Evolutionary conservation across 2,113 vertebrate species (phyloP), one percentile per base, ranked within the genome.

Genomic region (Sylvilagus bachmani): DNA sequence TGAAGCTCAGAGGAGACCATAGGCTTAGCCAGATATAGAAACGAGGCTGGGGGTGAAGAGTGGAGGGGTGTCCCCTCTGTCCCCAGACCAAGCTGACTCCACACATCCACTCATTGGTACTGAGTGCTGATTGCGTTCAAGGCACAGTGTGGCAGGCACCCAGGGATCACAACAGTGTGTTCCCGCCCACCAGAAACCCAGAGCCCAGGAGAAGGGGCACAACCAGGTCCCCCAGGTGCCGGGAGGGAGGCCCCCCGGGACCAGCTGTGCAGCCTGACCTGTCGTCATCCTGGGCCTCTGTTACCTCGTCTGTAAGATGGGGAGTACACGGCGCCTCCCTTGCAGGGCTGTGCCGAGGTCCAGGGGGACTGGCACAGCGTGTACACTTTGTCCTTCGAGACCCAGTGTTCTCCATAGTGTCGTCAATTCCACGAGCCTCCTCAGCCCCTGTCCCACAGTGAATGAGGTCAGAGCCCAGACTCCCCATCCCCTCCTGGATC

Each of bases 151-250:
- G 44, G 44, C 36, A 71, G 61, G 55, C 38, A 13, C 61, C 12
- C 71, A 44, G 44, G 13, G 22, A 29, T 33, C 1, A 4, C 31
- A 4, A 17, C 3, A n/a, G 21, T 27, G n/a, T n/a, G 16, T 33
- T 14, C 21, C 22, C 1, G 4, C 44, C 27, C 0, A 0, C 36
- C 38, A 38, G 69, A 53, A 62, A 13, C 64, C 55, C 36, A 36
- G 83, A 71, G 24, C 55, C 81, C 1, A 0, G 22, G 38, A 38
- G 25, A 27, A 79, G 38, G 83, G 62, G 14, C 69, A 27, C 11
- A 2, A 25, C 19, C 11, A 2, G 36, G 16, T 29, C 64, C 49
- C 62, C 29, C 12, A 10, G 74, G 44, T 64, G 29, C 83, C 38
- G 55, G n/a, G 24, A 36, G 53, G 49, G 78, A 51, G 53, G 17